Base-by-base conservation (phyloP, 2,888 invertebrate genomes). In the Sarcophaga variegata region DNA sequence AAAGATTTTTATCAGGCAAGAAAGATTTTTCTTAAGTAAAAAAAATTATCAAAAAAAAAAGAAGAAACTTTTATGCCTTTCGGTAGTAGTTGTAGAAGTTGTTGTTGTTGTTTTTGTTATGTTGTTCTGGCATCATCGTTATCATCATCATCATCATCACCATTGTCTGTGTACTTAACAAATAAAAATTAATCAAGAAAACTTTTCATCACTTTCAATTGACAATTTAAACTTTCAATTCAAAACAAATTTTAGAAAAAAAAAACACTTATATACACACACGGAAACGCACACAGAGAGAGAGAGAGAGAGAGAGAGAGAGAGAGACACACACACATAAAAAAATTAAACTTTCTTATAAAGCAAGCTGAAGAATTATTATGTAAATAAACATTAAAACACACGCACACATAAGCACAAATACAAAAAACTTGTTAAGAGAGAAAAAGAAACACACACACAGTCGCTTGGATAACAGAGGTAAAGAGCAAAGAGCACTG, bases 201-300 rank as follows among this genome's bases (percentile, higher is more conserved):
- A 92, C 90, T 92, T 91, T 92, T 90, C 90, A 92, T 92, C 92
- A 92, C 92, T 92, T 91, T 92, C 91, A 92, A 92, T 92, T 92
- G 92, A 92, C 92, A 92, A 92, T 92, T 92, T 92, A 91, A 92
- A 92, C 91, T 92, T 91, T 92, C 90, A 91, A 90, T 37, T 37
- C 37, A 37, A 91, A 90, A 88, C 88, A 90, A 89, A 90, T 91
- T 91, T 91, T 89, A 54, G 17, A 62, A 59, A 59, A 17, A 79
- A 20, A 71, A 69, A 75, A 75, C 63, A 70, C 63, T 25, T 22
- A 67, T 22, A 59, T 49, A 69, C 59, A 71, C 45, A 74, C 37
- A 54, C 37, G 66, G 27, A 76, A 47, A 86, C 77, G 1, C 20
- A 20, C 20, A 20, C 20, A 20, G 20, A 20, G 20, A 20, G 20